phyloP scores from a whole-genome alignment of 1,140 invertebrate genomes.

The Diorhabda elongata region DNA sequence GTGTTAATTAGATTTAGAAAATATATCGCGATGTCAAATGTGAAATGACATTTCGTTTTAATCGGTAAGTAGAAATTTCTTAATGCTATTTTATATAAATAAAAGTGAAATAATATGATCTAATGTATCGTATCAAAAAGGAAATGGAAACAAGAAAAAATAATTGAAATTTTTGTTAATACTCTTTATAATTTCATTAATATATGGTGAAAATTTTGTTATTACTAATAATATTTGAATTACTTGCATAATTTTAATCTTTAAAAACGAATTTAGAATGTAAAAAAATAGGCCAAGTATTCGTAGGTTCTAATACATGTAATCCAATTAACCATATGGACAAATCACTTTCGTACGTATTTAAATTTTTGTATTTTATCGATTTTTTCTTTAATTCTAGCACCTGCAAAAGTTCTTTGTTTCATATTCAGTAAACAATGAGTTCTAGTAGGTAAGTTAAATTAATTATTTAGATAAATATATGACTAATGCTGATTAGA shows the following conservation, averaged over 20 bases:
- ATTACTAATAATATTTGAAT: background rate
- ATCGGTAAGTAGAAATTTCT: slow-evolving; percentile 22
- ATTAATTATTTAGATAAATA: background rate
- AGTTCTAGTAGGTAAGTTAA: slow-evolving; percentile 38
- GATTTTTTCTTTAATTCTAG: background rate
- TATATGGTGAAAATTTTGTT: background rate
- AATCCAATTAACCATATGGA: slow-evolving; percentile 16
- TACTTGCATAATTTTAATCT: background rate
- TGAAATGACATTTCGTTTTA: slow-evolving; percentile 29
- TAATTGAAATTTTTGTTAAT: too few species aligned
- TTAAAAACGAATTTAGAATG: slow-evolving; percentile 4
- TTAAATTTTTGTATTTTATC: background rate
- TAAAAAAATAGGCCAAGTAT: slow-evolving; percentile 21
- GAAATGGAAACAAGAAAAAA: background rate
- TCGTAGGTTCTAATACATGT: slow-evolving; percentile 3
- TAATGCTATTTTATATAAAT: background rate
- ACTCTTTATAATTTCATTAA: background rate
- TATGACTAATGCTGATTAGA: background rate
- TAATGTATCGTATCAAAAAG: background rate
- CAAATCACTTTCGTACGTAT: background rate
- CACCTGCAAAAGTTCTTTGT: too few species aligned
- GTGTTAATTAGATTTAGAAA: slow-evolving; percentile 29
- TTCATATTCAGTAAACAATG: slow-evolving; percentile 22
- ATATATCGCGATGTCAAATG: slow-evolving; percentile 36
- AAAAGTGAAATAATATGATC: slow-evolving; percentile 6